phyloP scores from a whole-genome alignment of 2,797 vertebrate species.

The Erithacus rubecula region DNA sequence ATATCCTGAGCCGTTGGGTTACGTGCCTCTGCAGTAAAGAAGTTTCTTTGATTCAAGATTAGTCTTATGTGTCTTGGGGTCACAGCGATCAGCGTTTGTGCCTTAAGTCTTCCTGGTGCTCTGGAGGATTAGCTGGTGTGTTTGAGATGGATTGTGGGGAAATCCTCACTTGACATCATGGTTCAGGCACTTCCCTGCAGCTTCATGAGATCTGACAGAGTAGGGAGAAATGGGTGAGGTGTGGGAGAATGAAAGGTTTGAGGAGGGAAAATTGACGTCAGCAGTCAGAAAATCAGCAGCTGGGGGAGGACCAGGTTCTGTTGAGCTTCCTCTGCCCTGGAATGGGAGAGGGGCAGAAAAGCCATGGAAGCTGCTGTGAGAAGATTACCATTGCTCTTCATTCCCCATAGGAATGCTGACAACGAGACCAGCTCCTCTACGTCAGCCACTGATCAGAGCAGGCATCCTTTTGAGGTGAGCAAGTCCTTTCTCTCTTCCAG shows the following conservation, averaged over 20 bases:
- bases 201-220: not conserved
- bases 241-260: rapidly evolving
- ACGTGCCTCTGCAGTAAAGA: not conserved
- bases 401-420: conserved; percentile 76
- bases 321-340: not conserved
- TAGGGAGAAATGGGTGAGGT: not conserved
- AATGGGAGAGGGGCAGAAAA: not conserved
- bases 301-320: not conserved
- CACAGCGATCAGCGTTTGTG: not conserved
- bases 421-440: conserved; percentile 83
- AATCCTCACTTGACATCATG: not conserved
- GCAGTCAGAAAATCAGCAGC: not conserved
- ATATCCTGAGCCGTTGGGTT: not conserved
- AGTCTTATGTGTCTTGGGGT: not conserved
- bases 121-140: not conserved
- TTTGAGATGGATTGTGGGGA: not conserved
- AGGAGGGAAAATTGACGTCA: not conserved
- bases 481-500: not conserved
- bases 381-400: not conserved
- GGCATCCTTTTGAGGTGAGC: conserved; percentile 84
- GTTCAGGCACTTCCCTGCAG: not conserved
- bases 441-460: conserved; percentile 81
- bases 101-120: not conserved
- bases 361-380: not conserved
- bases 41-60: conserved; percentile 23